Evolutionary conservation across 2,888 invertebrate genomes (phyloP), one percentile per base, ranked within the genome.

Genomic region (Cryptus viduatorius): DNA sequence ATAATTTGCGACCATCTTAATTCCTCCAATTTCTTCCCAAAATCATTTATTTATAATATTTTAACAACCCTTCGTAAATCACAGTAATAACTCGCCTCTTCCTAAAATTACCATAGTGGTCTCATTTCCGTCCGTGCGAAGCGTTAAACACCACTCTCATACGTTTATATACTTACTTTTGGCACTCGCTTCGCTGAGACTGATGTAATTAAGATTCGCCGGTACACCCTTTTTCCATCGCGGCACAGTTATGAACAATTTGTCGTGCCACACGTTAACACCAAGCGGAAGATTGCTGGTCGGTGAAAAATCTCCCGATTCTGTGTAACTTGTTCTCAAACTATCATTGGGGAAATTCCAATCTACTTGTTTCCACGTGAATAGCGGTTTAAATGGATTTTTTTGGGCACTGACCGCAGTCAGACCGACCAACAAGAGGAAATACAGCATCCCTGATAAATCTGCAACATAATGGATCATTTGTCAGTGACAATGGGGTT

Each of bases 261-360:
- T 95, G 86, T 96, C 95, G 0, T 94, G 94, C 92, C 96, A 96
- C 8, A 95, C 94, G 77, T 96, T 96, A 0, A 95, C 94, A 0
- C 97, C 96, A 94, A 96, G 95, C 0, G 96, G 96, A 4, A 96
- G 94, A 89, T 96, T 96, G 92, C 96, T 96, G 90, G 96, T 95
- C 10, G 96, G 96, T 50, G 96, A 95, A 89, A 96, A 97, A 84
- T 94, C 94, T 85, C 95, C 95, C 71, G 94, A 94, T 44, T 94
- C 94, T 56, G 96, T 94, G 44, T 89, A 89, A 7, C 88, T 83
- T 42, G 89, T 81, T 71, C 89, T 89, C 69, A 91, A 73, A 12
- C 87, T 86, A 14, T 90, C 90, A 83, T 92, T 92, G 19, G 92
- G 92, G 80, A 93, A 91, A 87, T 92, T 87, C 86, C 89, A 93